phyloP scores from a whole-genome alignment of 2,888 invertebrate species.

The Pasiphila rectangulata region DNA sequence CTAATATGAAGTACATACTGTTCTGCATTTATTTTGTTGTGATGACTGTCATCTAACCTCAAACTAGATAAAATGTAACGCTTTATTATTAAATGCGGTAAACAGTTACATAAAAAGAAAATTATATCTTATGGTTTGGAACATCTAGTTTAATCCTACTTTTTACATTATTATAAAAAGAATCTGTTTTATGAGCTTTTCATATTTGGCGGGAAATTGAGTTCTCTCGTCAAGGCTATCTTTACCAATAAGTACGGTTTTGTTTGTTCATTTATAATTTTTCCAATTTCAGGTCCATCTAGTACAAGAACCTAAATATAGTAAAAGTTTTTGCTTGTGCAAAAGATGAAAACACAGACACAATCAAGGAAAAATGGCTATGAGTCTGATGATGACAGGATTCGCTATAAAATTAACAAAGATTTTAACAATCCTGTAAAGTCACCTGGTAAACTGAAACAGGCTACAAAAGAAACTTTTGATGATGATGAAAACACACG shows the following conservation, averaged over 20 bases:
- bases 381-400: constrained; percentile 69
- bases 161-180: too few species aligned
- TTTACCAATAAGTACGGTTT: too few species aligned
- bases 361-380: constrained; percentile 55
- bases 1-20: neutral
- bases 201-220: too few species aligned
- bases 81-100: too few species aligned
- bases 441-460: constrained; percentile 43
- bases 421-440: constrained; percentile 49
- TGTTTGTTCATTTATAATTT: neutral
- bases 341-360: constrained; percentile 34
- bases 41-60: constrained; percentile 50
- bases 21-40: constrained; percentile 7
- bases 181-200: too few species aligned
- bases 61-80: constrained; percentile 31
- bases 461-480: constrained; percentile 32
- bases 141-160: too few species aligned
- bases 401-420: constrained; percentile 66
- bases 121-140: too few species aligned
- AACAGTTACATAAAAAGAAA: too few species aligned
- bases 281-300: neutral
- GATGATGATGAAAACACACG: constrained; percentile 64
- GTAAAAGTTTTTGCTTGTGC: too few species aligned
- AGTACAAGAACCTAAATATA: neutral
- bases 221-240: too few species aligned